Base-by-base conservation (phyloP, 2,888 invertebrate genomes). In the Cheilosia vulpina region DNA sequence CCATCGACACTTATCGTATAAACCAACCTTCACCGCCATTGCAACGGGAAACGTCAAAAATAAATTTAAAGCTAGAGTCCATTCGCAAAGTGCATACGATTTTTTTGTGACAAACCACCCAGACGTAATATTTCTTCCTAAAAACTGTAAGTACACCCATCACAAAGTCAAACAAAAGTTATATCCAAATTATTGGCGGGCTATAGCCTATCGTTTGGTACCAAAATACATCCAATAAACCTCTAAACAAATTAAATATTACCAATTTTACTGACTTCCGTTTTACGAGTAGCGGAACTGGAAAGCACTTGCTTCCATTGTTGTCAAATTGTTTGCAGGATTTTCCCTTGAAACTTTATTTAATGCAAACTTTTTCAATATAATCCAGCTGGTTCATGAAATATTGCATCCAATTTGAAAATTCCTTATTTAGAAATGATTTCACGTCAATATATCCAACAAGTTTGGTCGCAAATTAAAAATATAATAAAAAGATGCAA, bases 231-330 rank as follows among this genome's bases (percentile, higher is more conserved):
- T 34, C 24, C 4, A 60, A 38, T 21, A 45, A 31, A 57, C 19
- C 50, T 7, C 31, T 31, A 55, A 24, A 71, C 60, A 85, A 87
- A 87, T 88, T 88, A 71, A 79, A 78, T 87, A 88, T 88, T 83
- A 80, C 83, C 87, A 88, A 89, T 81, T 68, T 63, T 88, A 88
- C 87, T 88, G 87, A 89, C 88, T 89, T 89, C 89, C 89, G 89
- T 87, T 89, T 87, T 87, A 57, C 58, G 72, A 50, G 38, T 75
- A 81, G 87, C 88, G 88, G 88, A 88, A 87, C 87, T 88, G 88
- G 88, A 88, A 87, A 81, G 84, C 81, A 87, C 87, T 71, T 87
- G 80, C 75, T 87, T 88, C 87, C 87, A 87, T 87, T 85, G 80
- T 84, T 81, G 65, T 68, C 24, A 45, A 47, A 55, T 38, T 38